Conservation (phyloP, 1,140 invertebrate species). For the Papilio machaon region DNA sequence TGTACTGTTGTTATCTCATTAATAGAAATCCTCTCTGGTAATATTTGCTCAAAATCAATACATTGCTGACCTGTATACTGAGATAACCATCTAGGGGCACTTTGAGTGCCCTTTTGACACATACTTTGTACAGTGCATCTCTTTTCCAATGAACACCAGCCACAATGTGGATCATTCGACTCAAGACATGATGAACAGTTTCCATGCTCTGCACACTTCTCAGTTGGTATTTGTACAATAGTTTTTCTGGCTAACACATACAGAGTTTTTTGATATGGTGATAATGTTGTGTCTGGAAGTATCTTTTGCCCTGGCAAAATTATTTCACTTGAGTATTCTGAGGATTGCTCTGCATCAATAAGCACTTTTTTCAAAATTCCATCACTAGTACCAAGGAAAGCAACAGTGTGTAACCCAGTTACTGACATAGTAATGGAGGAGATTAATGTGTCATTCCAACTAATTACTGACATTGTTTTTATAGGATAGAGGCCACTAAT, state of each 20-base stretch:
- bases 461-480: conserved; percentile 86
- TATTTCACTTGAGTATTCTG: conserved; percentile 71
- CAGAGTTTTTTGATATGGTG: conserved; percentile 85
- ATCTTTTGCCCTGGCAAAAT: conserved; percentile 82
- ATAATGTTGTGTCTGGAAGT: conserved; percentile 91
- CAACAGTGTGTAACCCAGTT: conserved; percentile 94
- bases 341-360: conserved; percentile 72
- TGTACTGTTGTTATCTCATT: conserved; percentile 92
- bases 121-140: conserved; percentile 93
- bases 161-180: conserved; percentile 97
- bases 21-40: conserved; percentile 94
- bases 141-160: conserved; percentile 98
- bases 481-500: conserved; percentile 95
- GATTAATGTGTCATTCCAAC: conserved; percentile 90
- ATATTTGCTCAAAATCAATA: conserved; percentile 96
- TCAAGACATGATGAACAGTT: conserved; percentile 96
- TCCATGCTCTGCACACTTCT: conserved; percentile 93
- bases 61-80: conserved; percentile 96
- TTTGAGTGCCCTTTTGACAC: conserved; percentile 94
- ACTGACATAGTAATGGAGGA: conserved; percentile 92
- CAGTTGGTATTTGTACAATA: conserved; percentile 95
- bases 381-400: conserved; percentile 84
- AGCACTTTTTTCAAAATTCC: conserved; percentile 71
- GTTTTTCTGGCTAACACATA: conserved; percentile 82
- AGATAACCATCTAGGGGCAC: conserved; percentile 95